Conservation (phyloP, 1,140 invertebrate species). For the Drosophila truncata region DNA sequence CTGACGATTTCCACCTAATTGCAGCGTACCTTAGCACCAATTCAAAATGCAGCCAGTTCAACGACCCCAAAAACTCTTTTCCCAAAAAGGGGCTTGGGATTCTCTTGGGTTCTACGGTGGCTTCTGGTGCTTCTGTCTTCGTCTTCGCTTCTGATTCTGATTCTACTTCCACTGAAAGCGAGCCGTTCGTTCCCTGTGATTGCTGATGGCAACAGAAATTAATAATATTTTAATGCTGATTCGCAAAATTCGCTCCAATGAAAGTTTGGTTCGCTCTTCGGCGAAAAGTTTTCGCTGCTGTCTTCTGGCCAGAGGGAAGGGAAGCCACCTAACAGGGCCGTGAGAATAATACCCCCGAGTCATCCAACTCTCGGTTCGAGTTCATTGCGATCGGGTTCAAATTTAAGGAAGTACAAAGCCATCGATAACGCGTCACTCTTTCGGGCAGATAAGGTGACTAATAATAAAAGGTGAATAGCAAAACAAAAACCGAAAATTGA, state of each 20-base stretch:
- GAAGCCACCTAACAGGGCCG: constrained; percentile 49
- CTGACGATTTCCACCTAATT: constrained; percentile 37
- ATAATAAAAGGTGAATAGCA: constrained; percentile 19
- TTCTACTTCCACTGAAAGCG: constrained; percentile 67
- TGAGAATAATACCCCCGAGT: constrained; percentile 56
- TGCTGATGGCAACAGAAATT: constrained; percentile 62
- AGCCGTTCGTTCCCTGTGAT: constrained; percentile 38
- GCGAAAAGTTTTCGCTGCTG: constrained; percentile 60
- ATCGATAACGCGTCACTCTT: constrained; percentile 49
- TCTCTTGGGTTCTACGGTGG: constrained; percentile 39
- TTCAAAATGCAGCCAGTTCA: constrained; percentile 52
- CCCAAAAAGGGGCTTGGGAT: constrained; percentile 44
- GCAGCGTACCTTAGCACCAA: constrained; percentile 55
- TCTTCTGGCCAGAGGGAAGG: constrained; percentile 5
- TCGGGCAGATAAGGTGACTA: constrained; percentile 39
- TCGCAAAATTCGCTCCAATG: constrained; percentile 47
- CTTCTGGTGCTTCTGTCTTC: constrained; percentile 19
- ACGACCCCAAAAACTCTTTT: constrained; percentile 51
- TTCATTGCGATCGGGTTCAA: constrained; percentile 69
- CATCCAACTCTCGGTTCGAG: constrained; percentile 38
- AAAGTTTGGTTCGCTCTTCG: constrained; percentile 62
- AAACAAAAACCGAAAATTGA: constrained; percentile 8
- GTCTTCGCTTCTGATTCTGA: constrained; percentile 10
- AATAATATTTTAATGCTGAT: constrained; percentile 61
- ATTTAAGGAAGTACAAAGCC: constrained; percentile 70